phyloP scores from a whole-genome alignment of 2,113 vertebrate species.

The Oenanthe oenanthe region DNA sequence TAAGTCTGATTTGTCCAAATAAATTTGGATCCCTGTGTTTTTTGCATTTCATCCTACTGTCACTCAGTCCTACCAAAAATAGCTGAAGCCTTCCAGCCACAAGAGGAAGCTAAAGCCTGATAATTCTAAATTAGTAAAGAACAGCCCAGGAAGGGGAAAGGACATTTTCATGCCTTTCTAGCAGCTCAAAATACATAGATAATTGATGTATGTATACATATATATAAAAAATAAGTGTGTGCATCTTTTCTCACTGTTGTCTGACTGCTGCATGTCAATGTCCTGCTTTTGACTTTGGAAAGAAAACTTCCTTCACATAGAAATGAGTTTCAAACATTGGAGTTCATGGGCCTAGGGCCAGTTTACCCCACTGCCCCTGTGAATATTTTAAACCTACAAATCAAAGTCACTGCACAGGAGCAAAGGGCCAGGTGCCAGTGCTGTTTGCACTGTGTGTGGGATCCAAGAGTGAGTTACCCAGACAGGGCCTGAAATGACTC shows the following conservation, averaged over 20 bases:
- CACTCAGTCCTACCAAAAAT: not conserved
- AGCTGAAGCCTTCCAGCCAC: not conserved
- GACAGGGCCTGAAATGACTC: not conserved
- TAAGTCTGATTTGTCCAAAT: not conserved
- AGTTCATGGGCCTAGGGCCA: not conserved
- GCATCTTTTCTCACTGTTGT: not conserved
- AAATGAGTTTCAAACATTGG: not conserved
- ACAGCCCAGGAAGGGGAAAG: not conserved
- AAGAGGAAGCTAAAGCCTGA: not conserved
- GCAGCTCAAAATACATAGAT: not conserved
- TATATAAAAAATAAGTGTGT: not conserved
- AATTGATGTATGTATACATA: not conserved
- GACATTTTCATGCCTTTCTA: not conserved
- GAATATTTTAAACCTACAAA: not conserved
- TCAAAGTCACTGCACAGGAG: not conserved
- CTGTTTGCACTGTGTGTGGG: accelerated
- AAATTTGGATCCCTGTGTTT: not conserved
- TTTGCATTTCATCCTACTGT: not conserved
- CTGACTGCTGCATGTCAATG: not conserved
- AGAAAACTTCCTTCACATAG: not conserved
- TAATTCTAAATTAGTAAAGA: not conserved
- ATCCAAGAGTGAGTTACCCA: not conserved
- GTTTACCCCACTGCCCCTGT: accelerated
- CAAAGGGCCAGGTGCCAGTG: accelerated
- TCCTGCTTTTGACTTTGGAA: not conserved